Evolutionary conservation across 2,888 invertebrate genomes (phyloP).

Genomic region (Cerceris rybyensis): DNA sequence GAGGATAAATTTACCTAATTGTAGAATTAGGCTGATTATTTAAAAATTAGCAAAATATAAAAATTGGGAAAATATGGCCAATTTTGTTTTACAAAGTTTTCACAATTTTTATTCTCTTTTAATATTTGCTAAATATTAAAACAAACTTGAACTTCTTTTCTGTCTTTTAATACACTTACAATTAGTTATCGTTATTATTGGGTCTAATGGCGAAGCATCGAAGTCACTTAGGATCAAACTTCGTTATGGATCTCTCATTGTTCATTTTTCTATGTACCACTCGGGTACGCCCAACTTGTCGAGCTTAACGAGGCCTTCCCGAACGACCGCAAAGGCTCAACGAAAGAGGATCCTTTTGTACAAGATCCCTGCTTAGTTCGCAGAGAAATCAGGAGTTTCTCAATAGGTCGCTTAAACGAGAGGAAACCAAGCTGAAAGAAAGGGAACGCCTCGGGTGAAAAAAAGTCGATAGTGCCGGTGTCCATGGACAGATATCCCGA

Average conservation of each 20-base stretch:
- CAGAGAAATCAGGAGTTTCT: conserved; percentile 51
- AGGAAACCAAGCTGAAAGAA: conserved; percentile 41
- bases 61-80: too few species aligned
- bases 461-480: conserved; percentile 36
- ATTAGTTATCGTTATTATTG: too few species aligned
- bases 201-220: too few species aligned
- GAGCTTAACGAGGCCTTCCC: conserved; percentile 22
- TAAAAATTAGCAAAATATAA: too few species aligned
- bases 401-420: conserved; percentile 49
- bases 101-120: too few species aligned
- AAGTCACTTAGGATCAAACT: neutral
- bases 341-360: conserved; percentile 25
- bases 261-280: neutral
- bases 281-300: conserved; percentile 8
- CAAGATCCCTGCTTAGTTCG: conserved; percentile 16
- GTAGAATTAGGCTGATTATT: too few species aligned
- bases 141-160: too few species aligned
- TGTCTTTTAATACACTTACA: too few species aligned
- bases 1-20: too few species aligned
- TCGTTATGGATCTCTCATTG: neutral
- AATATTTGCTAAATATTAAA: too few species aligned
- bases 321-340: conserved; percentile 19
- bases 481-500: conserved; percentile 32
- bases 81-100: too few species aligned
- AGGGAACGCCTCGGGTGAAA: conserved; percentile 39